Base-by-base conservation (phyloP, 2,888 invertebrate species). In the Eurytoma californica region DNA sequence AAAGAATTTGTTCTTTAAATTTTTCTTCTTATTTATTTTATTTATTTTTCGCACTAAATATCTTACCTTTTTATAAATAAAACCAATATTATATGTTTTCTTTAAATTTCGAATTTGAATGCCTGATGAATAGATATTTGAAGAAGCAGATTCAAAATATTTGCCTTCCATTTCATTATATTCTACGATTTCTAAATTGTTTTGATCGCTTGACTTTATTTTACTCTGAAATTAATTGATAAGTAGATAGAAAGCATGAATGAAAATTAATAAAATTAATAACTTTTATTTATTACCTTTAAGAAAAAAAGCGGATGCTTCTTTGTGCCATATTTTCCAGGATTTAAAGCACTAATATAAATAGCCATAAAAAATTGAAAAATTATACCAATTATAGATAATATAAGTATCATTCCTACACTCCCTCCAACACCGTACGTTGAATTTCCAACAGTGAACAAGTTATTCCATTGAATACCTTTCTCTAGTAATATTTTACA, bases 261-360 rank as follows among this genome's bases (percentile, higher is more conserved):
- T 47, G 24, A 2, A 24, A 24, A 24, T 24, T 24, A 1, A 24
- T 24, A 24, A 2, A 24, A 24, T 24, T 24, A 24, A 24, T 24
- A 24, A 24, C 24, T 24, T 24, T 16, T 49, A 65, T 39, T 65
- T 57, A 82, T 7, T 61, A 85, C 86, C 83, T 85, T 80, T 13
- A 86, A 70, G 58, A 83, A 86, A 86, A 96, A 97, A 87, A 97
- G 94, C 94, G 95, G 97, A 47, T 94, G 94, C 80, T 93, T 93
- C 0, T 96, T 94, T 0, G 97, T 94, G 3, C 97, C 97, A 88
- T 92, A 96, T 5, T 95, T 94, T 3, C 97, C 97, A 0, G 97
- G 97, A 82, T 94, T 92, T 7, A 97, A 93, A 84, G 95, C 95
- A 88, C 97, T 97, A 16, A 97, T 90, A 87, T 97, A 97, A 83